Conservation (phyloP, 2,113 vertebrate genomes). For the Silurus glanis region DNA sequence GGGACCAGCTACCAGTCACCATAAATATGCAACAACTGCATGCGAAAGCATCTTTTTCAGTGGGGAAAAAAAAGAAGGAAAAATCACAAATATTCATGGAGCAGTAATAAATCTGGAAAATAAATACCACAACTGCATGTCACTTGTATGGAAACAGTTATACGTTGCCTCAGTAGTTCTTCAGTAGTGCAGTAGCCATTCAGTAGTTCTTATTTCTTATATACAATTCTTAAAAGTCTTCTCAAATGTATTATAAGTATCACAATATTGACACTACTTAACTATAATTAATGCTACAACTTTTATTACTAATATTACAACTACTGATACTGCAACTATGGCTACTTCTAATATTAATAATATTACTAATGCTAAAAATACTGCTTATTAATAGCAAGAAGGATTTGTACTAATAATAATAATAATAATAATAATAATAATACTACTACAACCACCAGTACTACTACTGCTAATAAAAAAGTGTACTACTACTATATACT, state of each 20-base stretch:
- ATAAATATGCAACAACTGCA: neutral
- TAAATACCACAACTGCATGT: neutral
- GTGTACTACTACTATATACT: neutral
- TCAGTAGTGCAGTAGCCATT: too few species aligned
- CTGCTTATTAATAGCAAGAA: neutral
- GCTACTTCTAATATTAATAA: too few species aligned
- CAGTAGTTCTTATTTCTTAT: too few species aligned
- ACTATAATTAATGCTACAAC: too few species aligned
- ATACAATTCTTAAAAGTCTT: too few species aligned
- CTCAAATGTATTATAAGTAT: too few species aligned
- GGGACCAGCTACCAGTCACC: neutral
- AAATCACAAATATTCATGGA: neutral
- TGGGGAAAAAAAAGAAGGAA: too few species aligned
- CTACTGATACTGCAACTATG: too few species aligned
- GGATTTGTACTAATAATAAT: neutral
- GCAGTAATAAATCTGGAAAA: neutral
- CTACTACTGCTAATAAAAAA: neutral
- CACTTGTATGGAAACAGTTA: neutral
- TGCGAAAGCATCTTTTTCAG: neutral
- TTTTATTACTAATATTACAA: too few species aligned
- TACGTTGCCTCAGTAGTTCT: neutral
- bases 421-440: neutral
- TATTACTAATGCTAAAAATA: neutral
- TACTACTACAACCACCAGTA: neutral
- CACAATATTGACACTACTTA: too few species aligned